These are phyloP conservation scores for Coelinius sp. DNA, from an alignment of 2,888 invertebrate genomes.

Conservation along the genomic window DNA sequence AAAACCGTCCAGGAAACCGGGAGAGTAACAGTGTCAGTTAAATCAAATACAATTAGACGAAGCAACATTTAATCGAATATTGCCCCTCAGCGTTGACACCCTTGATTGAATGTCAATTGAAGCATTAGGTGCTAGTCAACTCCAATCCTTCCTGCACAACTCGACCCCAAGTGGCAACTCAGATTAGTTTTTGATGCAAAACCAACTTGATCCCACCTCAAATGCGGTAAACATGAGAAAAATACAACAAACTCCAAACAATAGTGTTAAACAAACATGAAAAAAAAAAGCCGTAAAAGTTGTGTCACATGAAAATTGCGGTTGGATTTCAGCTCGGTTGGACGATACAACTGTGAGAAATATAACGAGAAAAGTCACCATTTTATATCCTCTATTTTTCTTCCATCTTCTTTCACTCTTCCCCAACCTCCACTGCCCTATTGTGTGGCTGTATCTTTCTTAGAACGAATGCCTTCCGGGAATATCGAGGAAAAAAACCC, in stretches of 20 bases:
- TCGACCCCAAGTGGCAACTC: background rate
- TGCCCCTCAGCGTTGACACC: conserved; percentile 24
- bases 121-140: conserved; percentile 4
- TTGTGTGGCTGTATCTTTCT: conserved; percentile 14
- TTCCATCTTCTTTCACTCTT: background rate
- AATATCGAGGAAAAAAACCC: conserved; percentile 33
- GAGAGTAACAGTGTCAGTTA: conserved; percentile 36
- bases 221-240: background rate
- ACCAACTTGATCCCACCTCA: background rate
- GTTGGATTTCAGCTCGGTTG: conserved; percentile 10
- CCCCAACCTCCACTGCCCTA: background rate
- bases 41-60: conserved; percentile 47
- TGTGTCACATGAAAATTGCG: conserved; percentile 6
- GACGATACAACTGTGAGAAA: background rate
- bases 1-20: background rate
- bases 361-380: conserved; percentile 16
- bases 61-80: conserved; percentile 45
- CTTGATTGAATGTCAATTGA: conserved; percentile 38
- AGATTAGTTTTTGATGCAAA: conserved; percentile 1
- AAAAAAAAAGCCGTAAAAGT: background rate
- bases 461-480: conserved; percentile 31
- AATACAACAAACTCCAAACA: background rate
- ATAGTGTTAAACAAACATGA: background rate
- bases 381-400: background rate
- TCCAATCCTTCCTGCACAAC: background rate